These are phyloP conservation scores for Pygmarrhopalites habei DNA, from an alignment of 1,140 invertebrate genomes.

Conservation along the genomic window DNA sequence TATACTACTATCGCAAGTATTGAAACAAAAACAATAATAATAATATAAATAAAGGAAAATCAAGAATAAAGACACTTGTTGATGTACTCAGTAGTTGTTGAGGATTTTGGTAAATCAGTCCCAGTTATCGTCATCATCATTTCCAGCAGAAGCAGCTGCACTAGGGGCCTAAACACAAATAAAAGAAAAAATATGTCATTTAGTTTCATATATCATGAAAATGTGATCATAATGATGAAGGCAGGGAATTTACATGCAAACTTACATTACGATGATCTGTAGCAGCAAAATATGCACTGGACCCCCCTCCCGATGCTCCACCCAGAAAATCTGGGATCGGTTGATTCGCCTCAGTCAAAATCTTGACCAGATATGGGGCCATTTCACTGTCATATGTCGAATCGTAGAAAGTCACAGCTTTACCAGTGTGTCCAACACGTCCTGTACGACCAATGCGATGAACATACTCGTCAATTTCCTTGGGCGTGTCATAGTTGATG, in stretches of 20 bases:
- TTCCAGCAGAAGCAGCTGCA: background rate
- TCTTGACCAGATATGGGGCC: background rate
- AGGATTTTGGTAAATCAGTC: background rate
- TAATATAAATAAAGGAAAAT: background rate
- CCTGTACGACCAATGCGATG: slow-evolving; percentile 92
- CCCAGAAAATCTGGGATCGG: background rate
- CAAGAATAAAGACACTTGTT: background rate
- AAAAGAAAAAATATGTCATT: background rate
- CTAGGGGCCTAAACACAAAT: background rate
- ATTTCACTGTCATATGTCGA: slow-evolving; percentile 31
- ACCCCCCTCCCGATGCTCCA: background rate
- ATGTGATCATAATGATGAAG: background rate
- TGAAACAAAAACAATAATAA: no score
- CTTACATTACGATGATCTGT: no score
- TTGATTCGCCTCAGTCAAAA: background rate
- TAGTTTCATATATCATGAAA: background rate
- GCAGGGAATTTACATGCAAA: no score
- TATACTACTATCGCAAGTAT: no score
- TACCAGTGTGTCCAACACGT: slow-evolving; percentile 81
- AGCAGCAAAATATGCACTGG: no score
- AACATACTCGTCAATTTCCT: no score
- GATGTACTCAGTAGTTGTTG: background rate
- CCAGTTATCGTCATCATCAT: background rate
- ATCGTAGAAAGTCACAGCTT: slow-evolving; percentile 80
- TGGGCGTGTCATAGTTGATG: slow-evolving; percentile 88